Conservation (phyloP, 1,140 invertebrate genomes). For the silkworm (Bombyx mori) region DNA sequence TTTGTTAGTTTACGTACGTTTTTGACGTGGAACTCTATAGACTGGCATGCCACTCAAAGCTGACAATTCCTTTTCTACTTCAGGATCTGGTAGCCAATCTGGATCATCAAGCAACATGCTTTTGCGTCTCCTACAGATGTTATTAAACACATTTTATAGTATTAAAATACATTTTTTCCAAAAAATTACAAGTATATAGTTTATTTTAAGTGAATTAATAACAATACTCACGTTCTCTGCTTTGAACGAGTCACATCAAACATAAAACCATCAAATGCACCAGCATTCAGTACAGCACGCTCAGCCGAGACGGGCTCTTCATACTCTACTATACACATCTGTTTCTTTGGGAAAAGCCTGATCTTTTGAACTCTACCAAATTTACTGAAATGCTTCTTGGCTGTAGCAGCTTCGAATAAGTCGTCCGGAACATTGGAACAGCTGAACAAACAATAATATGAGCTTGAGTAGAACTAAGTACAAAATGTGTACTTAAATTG, state of each 20-base stretch:
- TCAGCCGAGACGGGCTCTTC: slow-evolving; percentile 70
- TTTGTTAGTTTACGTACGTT: slow-evolving; percentile 24
- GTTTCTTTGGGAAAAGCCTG: slow-evolving; percentile 72
- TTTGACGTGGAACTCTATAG: slow-evolving; percentile 39
- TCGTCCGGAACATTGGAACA: slow-evolving; percentile 76
- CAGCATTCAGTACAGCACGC: slow-evolving; percentile 72
- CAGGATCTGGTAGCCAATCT: slow-evolving; percentile 69
- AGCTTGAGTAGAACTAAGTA: background rate
- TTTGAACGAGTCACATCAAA: slow-evolving; percentile 74
- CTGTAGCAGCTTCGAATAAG: slow-evolving; percentile 74
- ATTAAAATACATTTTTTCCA: background rate
- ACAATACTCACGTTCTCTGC: slow-evolving; percentile 39
- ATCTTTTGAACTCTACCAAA: slow-evolving; percentile 76
- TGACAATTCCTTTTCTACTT: slow-evolving; percentile 69
- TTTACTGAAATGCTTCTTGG: slow-evolving; percentile 76
- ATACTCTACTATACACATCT: slow-evolving; percentile 76
- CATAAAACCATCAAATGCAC: slow-evolving; percentile 73
- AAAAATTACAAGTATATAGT: background rate
- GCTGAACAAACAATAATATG: slow-evolving; percentile 37
- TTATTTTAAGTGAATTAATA: background rate
- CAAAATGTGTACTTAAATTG: background rate
- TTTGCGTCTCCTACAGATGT: slow-evolving; percentile 33
- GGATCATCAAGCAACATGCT: slow-evolving; percentile 64
- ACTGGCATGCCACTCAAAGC: slow-evolving; percentile 63
- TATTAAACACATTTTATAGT: background rate